These are phyloP conservation scores for Imbricaverruca yamaguchii DNA, from an alignment of 2,888 invertebrate species.

Conservation along the genomic window DNA sequence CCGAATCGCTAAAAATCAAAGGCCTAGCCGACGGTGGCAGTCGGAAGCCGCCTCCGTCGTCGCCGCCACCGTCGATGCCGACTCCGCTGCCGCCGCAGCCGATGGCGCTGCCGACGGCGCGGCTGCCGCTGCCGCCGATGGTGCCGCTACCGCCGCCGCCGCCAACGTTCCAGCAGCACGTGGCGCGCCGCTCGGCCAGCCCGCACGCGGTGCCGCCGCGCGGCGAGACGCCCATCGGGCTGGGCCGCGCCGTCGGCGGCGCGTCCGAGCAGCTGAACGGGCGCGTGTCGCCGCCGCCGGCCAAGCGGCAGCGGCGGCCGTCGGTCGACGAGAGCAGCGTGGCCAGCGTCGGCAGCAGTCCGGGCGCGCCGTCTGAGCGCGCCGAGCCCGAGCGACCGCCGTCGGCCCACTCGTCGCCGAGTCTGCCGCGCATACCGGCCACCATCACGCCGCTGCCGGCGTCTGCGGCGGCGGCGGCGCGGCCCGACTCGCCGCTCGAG, in stretches of 20 bases:
- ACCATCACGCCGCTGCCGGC: slow-evolving; percentile 20
- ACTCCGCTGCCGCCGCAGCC: slow-evolving; percentile 19
- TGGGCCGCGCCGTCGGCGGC: slow-evolving; percentile 1
- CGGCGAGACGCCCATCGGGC: neutral
- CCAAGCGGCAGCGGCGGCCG: slow-evolving; percentile 36
- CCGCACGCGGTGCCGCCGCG: neutral
- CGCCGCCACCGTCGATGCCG: neutral
- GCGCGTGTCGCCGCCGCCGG: slow-evolving; percentile 9
- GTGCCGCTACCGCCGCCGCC: slow-evolving; percentile 17
- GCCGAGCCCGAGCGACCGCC: slow-evolving; percentile 11
- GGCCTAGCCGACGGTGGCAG: slow-evolving; percentile 70
- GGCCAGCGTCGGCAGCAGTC: slow-evolving; percentile 37
- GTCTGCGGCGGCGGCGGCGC: neutral
- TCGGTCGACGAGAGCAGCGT: slow-evolving; percentile 32
- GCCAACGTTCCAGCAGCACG: neutral
- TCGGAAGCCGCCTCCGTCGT: slow-evolving; percentile 18
- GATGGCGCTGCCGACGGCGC: slow-evolving; percentile 3
- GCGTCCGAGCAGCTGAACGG: slow-evolving; percentile 17
- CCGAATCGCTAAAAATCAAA: slow-evolving; percentile 84
- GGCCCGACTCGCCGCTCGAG: neutral
- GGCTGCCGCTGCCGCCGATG: slow-evolving; percentile 8
- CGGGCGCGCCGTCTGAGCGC: slow-evolving; percentile 34
- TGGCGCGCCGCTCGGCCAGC: neutral
- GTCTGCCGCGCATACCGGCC: slow-evolving; percentile 19
- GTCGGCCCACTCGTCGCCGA: slow-evolving; percentile 3